Base-by-base conservation (phyloP, 2,888 invertebrate genomes). In the Leucania comma region DNA sequence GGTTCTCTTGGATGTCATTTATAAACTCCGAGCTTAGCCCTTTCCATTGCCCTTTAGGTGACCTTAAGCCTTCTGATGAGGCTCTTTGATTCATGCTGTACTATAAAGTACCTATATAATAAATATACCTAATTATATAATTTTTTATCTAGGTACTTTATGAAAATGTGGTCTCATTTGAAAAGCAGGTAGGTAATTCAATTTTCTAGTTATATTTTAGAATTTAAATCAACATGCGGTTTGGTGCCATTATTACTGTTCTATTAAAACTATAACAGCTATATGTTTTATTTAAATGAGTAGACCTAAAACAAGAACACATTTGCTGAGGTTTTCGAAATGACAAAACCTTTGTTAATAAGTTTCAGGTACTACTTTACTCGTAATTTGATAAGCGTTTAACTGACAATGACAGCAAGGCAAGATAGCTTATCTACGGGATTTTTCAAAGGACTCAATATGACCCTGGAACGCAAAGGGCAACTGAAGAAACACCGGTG, bases 141-240 rank as follows among this genome's bases (percentile, higher is more conserved):
- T 29, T 3, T 20, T 20, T 20, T 46, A 46, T 6, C 20, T 29
- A n/a, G n/a, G n/a, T n/a, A 42, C 6, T 29, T 29, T 29, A 48
- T 8, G 17, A 62, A 62, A 32, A 32, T 9, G 20, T 14, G n/a
- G 0, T 54, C 5, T 20, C 20, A 53, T 24, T 24, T 24, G 20
- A 32, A 46, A 42, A 24, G 4, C 29, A 29, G 29, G 2, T 32
- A 29, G 29, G 2, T 32, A 42, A 68, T 68, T 24, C n/a, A 53
- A 42, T 53, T 24, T 24, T n/a, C 24, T 24, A n/a, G n/a, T 53
- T 6, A 32, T 68, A n/a, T 53, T 65, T 42, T 32, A 17, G 22
- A 65, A 60, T 46, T 29, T 29, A 35, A 53, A 38, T 14, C 1
- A 54, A 53, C 0, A 20, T 65, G 51, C 22, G 53, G 66, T 65